These are phyloP conservation scores for Silvanus unidentatus DNA, from an alignment of 2,888 invertebrate genomes.

Conservation along the genomic window DNA sequence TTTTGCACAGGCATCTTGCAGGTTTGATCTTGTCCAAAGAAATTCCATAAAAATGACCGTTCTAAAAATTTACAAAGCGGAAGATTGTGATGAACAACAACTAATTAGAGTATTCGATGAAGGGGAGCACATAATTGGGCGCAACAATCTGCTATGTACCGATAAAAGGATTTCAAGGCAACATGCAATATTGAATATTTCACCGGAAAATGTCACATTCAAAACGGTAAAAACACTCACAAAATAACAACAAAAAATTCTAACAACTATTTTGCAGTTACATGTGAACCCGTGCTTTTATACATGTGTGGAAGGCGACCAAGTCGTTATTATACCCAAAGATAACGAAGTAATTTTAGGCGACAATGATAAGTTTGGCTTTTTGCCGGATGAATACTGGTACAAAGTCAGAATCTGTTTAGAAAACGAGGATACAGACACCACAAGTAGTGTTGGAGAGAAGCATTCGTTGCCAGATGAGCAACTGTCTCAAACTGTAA, in stretches of 20 bases:
- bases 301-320: slow-evolving; percentile 33
- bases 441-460: not conserved
- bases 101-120: not conserved
- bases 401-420: slow-evolving; percentile 43
- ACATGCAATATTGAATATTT: slow-evolving; percentile 49
- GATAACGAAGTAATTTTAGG: slow-evolving; percentile 40
- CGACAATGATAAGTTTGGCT: slow-evolving; percentile 51
- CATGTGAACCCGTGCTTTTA: slow-evolving; percentile 54
- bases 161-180: slow-evolving; percentile 52
- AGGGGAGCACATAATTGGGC: slow-evolving; percentile 3
- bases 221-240: slow-evolving; percentile 41
- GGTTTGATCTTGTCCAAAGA: no score
- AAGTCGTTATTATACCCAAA: slow-evolving; percentile 38
- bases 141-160: slow-evolving; percentile 32
- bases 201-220: slow-evolving; percentile 40
- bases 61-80: not conserved
- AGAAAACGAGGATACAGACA: not conserved
- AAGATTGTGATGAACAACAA: not conserved
- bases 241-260: not conserved
- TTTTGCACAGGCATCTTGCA: no score
- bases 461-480: not conserved
- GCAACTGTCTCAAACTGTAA: not conserved
- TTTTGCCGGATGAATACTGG: slow-evolving; percentile 50
- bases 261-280: slow-evolving; percentile 41
- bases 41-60: not conserved